Evolutionary conservation across 2,797 vertebrate genomes (phyloP).

Genomic region (Urosaurus nigricauda): DNA sequence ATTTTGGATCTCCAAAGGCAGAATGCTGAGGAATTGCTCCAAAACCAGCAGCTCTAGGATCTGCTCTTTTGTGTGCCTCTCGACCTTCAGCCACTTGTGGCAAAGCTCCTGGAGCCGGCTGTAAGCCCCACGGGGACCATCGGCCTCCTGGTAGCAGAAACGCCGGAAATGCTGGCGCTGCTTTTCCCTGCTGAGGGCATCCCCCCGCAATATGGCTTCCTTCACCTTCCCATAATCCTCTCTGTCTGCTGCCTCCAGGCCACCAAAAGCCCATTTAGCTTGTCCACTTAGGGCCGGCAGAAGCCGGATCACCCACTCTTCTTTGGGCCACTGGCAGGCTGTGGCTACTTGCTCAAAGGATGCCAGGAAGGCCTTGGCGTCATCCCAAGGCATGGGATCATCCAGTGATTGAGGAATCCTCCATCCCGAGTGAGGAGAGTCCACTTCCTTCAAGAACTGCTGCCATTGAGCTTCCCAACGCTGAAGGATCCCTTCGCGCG

Average conservation of each 20-base stretch:
- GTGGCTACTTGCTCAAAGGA: too few species aligned
- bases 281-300: slow-evolving; percentile 5
- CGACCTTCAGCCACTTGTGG: too few species aligned
- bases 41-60: slow-evolving; percentile 20
- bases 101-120: neutral
- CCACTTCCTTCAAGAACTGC: slow-evolving; percentile 12
- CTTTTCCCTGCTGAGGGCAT: slow-evolving; percentile 10
- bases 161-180: slow-evolving; percentile 32
- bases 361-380: neutral
- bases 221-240: slow-evolving; percentile 28
- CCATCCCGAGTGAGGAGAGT: neutral
- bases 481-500: neutral
- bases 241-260: neutral
- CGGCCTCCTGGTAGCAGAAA: slow-evolving; percentile 41
- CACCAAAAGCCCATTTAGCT: slow-evolving; percentile 6
- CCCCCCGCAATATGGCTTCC: slow-evolving; percentile 1
- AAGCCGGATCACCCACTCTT: slow-evolving; percentile 18
- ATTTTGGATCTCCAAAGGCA: slow-evolving; percentile 12
- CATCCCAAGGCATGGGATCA: neutral
- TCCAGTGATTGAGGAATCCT: neutral
- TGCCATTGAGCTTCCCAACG: slow-evolving; percentile 26
- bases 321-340: too few species aligned
- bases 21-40: slow-evolving; percentile 38
- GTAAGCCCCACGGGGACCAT: slow-evolving; percentile 13
- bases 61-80: too few species aligned